phyloP scores from a whole-genome alignment of 2,797 vertebrate genomes.

The Helarctos malayanus region DNA sequence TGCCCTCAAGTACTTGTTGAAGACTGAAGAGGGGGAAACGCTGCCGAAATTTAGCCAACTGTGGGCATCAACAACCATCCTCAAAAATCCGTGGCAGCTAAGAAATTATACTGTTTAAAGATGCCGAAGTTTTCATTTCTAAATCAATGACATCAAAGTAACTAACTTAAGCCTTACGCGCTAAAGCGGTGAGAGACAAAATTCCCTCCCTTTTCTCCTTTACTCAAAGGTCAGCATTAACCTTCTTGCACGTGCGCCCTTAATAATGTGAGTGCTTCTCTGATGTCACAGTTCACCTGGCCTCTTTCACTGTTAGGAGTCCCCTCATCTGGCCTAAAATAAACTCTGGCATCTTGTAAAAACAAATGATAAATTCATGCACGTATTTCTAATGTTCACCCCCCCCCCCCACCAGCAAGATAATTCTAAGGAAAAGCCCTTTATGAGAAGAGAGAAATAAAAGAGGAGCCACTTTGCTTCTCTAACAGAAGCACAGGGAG shows the following conservation, averaged over 20 bases:
- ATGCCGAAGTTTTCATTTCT: background rate
- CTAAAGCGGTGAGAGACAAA: background rate
- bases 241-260: background rate
- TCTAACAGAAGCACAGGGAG: background rate
- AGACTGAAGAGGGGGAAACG: background rate
- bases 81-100: background rate
- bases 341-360: background rate
- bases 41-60: background rate
- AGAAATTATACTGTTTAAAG: slow-evolving; percentile 19
- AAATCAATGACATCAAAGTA: slow-evolving; percentile 17
- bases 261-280: background rate
- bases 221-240: background rate
- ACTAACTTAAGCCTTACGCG: background rate
- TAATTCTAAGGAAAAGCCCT: background rate
- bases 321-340: background rate
- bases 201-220: background rate
- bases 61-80: background rate
- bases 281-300: background rate
- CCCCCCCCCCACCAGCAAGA: background rate
- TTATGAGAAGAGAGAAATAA: background rate
- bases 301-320: background rate
- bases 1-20: background rate
- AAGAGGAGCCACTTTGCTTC: background rate
- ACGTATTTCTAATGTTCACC: background rate
- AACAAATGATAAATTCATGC: background rate